phyloP scores from a whole-genome alignment of 2,888 invertebrate species.

The Phortica magna region DNA sequence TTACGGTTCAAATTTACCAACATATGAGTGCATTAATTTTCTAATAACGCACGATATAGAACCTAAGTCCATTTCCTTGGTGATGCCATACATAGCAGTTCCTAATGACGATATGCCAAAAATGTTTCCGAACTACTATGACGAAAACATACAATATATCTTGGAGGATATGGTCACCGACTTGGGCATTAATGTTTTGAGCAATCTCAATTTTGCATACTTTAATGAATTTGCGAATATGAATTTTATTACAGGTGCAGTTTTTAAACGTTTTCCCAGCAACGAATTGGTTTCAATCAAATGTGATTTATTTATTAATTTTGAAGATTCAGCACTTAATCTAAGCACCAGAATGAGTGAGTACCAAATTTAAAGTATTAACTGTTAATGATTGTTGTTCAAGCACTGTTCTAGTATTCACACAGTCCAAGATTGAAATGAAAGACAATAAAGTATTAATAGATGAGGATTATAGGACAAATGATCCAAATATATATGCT shows the following conservation, averaged over 20 bases:
- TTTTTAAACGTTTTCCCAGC: constrained; percentile 49
- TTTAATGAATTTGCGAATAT: constrained; percentile 47
- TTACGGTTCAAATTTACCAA: constrained; percentile 63
- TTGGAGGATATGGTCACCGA: constrained; percentile 57
- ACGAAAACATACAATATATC: constrained; percentile 57
- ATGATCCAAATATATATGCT: constrained; percentile 62
- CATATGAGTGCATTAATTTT: constrained; percentile 67
- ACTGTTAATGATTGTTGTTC: constrained; percentile 37
- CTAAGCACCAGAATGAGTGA: background rate
- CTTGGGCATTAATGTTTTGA: constrained; percentile 52
- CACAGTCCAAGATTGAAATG: constrained; percentile 41
- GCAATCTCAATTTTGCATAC: constrained; percentile 49
- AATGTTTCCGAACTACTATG: constrained; percentile 54
- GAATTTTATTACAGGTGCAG: constrained; percentile 56
- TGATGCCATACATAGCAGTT: constrained; percentile 44
- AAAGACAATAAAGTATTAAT: constrained; percentile 48
- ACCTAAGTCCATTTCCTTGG: constrained; percentile 48
- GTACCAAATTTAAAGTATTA: background rate
- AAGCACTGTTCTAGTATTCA: constrained; percentile 46
- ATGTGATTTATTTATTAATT: constrained; percentile 72
- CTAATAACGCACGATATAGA: constrained; percentile 59
- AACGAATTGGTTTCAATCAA: constrained; percentile 44
- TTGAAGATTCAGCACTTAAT: constrained; percentile 52
- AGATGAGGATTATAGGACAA: constrained; percentile 59
- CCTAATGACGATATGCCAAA: constrained; percentile 42